phyloP scores from a whole-genome alignment of 2,888 invertebrate species.

The Heliconius hortense region DNA sequence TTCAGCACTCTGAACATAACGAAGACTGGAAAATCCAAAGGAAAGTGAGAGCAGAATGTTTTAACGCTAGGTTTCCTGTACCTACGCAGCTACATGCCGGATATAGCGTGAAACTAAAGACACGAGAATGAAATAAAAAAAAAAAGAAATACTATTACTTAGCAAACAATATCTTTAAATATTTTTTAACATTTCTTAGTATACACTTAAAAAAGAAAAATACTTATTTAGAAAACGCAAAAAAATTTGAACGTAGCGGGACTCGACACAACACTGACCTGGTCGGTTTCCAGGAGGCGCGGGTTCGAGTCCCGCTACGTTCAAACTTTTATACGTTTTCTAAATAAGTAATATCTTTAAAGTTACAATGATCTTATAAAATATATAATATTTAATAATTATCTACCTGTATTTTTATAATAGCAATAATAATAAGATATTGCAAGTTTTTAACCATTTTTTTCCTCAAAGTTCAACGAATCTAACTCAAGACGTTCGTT shows the following conservation, averaged over 20 bases:
- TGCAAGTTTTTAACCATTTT: not conserved
- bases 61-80: not conserved
- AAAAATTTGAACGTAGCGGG: no score
- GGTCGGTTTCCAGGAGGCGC: no score
- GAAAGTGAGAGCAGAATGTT: not conserved
- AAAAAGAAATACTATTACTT: not conserved
- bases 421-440: not conserved
- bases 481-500: constrained; percentile 6
- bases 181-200: no score
- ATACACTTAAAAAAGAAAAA: no score
- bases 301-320: no score
- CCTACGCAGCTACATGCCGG: not conserved
- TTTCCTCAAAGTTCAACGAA: constrained; percentile 3
- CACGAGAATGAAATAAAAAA: not conserved
- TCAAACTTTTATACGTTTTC: no score
- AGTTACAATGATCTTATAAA: not conserved
- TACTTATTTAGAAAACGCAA: no score
- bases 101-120: not conserved
- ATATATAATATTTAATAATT: not conserved
- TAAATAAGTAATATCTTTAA: not conserved
- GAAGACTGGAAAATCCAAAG: no score
- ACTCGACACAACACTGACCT: no score
- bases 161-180: not conserved
- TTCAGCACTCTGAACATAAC: no score
- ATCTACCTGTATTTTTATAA: not conserved